Percentiles rank a stretch among this genome's conserved stretches.
Evolutionary conservation across 92 coral and sea anemone genomes (phyloP).

Genomic region (Chrysogorgia sp.): DNA sequence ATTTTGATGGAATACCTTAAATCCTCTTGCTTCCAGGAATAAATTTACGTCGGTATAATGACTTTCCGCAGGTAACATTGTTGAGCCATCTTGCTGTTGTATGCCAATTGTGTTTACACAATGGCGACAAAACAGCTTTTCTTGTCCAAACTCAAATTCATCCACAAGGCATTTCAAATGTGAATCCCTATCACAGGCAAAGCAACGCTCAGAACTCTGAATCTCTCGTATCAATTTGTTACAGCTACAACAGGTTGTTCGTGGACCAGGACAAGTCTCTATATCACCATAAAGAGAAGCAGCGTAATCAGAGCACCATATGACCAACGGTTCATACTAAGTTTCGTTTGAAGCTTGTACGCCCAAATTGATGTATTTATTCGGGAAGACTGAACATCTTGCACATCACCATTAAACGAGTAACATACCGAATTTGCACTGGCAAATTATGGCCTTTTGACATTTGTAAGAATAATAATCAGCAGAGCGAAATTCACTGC

Average conservation of each 20-base stretch:
- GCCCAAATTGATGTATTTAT: too few species aligned
- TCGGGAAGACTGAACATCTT: too few species aligned
- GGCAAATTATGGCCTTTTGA: too few species aligned
- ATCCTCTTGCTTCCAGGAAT: not conserved
- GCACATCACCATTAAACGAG: too few species aligned
- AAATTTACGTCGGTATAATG: not conserved
- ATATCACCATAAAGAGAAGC: too few species aligned
- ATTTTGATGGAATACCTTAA: slow-evolving; percentile 11
- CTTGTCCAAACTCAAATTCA: slow-evolving; percentile 17
- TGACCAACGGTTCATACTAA: not conserved
- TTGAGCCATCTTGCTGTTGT: not conserved
- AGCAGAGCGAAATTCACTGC: too few species aligned
- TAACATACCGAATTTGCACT: too few species aligned
- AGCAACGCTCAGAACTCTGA: slow-evolving; percentile 14
- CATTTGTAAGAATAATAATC: too few species aligned
- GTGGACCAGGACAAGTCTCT: slow-evolving; percentile 29
- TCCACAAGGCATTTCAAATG: slow-evolving; percentile 19
- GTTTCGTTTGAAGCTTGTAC: not conserved
- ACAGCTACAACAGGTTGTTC: slow-evolving; percentile 21
- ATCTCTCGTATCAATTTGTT: slow-evolving; percentile 21
- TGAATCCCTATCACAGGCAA: slow-evolving; percentile 17
- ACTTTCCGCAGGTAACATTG: not conserved
- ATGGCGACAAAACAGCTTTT: not conserved
- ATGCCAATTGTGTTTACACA: not conserved
- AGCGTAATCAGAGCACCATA: slow-evolving; percentile 5